Conservation (phyloP, 2,113 vertebrate species). For the Progne subis region DNA sequence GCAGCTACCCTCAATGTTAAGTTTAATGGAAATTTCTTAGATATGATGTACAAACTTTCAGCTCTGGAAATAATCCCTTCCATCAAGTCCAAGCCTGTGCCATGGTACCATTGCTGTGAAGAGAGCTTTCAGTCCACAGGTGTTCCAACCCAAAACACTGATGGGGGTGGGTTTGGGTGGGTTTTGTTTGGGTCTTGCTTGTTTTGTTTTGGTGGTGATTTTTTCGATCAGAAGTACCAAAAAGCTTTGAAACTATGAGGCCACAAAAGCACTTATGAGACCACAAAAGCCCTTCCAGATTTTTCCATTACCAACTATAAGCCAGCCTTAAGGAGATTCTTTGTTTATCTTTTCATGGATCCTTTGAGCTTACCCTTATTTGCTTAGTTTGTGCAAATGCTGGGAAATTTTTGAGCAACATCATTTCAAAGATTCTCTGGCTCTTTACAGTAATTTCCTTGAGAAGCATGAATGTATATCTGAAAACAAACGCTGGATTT, state of each 20-base stretch:
- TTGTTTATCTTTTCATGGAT: neutral
- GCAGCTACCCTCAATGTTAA: neutral
- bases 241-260: neutral
- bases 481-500: constrained; percentile 52
- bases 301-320: neutral
- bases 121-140: neutral
- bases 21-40: neutral
- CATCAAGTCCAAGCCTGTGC: neutral
- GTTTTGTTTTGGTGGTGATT: neutral
- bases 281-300: neutral
- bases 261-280: neutral
- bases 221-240: neutral
- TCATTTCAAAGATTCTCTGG: neutral
- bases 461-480: neutral
- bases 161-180: too few relatives aligned
- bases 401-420: neutral
- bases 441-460: neutral
- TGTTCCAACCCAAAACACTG: neutral
- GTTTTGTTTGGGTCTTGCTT: neutral
- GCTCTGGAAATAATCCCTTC: neutral
- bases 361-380: neutral
- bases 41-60: neutral
- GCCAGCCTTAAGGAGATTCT: neutral
- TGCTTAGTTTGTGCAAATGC: neutral
- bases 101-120: neutral